Evolutionary conservation across 2,888 invertebrate genomes (phyloP), one percentile per base, ranked within the genome.

Genomic region (Acanthosepion pharaonis): DNA sequence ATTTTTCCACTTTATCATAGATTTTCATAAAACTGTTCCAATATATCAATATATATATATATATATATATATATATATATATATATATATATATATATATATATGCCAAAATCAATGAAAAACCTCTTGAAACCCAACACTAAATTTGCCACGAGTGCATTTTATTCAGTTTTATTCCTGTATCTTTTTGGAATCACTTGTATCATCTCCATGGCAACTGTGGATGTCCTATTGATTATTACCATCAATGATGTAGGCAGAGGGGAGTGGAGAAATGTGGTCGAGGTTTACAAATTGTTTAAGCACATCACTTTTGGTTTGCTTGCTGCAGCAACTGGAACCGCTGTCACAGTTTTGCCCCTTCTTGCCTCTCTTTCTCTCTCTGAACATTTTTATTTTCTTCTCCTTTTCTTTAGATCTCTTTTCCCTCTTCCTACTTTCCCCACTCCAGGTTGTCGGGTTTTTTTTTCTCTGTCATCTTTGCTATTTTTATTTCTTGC

Each of bases 151-250:
- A 15, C 15, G 15, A 78, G 78, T n/a, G 78, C 15, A n/a, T n/a
- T 78, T 59, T 59, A 20, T 59, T 59, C n/a, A 78, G n/a, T n/a
- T 78, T 78, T 78, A 78, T 78, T 78, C 11, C 20, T 33, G 33
- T 78, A n/a, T 78, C 78, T 78, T 78, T 42, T 11, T 78, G 15
- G 78, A 78, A 78, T 78, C 78, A n/a, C 78, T n/a, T 78, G 33
- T 78, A 78, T n/a, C n/a, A 78, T 78, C 78, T 78, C 78, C 78
- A 78, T 78, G 15, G 78, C 78, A 78, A n/a, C 78, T 15, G 78
- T 78, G 78, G 33, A 78, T 78, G 78, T 78, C 78, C 78, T 78
- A 78, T 78, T 78, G 78, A 78, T 78, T 78, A n/a, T 78, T 78
- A n/a, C 78, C n/a, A 78, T 33, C 78, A 33, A 78, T 78, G 78